Evolutionary conservation across 2,888 invertebrate genomes (phyloP).

Genomic region (Torymus texanus): DNA sequence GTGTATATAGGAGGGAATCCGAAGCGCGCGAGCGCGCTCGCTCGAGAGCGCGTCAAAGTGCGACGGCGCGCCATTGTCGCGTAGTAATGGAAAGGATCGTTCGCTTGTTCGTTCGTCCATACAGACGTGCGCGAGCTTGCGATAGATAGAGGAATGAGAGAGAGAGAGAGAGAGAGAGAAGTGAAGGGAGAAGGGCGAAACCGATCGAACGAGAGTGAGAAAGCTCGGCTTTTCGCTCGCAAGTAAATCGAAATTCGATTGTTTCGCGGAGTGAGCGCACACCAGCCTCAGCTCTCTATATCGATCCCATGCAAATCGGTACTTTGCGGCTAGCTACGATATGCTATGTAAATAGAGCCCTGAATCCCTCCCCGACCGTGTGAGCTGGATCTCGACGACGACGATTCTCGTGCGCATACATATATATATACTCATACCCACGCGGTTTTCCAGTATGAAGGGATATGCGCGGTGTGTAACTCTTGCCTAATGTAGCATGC

Average conservation of each 20-base stretch:
- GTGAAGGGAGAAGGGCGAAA: constrained; percentile 14
- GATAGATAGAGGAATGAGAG: constrained; percentile 5
- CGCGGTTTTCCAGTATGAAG: not conserved
- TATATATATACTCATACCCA: too few relatives aligned
- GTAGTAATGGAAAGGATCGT: constrained; percentile 73
- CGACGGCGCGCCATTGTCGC: constrained; percentile 67
- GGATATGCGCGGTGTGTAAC: not conserved
- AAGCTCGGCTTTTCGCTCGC: constrained; percentile 62
- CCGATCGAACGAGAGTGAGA: constrained; percentile 2
- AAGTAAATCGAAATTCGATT: constrained; percentile 74
- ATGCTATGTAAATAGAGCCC: constrained; percentile 52
- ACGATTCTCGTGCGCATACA: too few relatives aligned
- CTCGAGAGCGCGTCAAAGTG: constrained; percentile 62
- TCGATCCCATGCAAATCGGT: constrained; percentile 57
- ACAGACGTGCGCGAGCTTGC: constrained; percentile 19
- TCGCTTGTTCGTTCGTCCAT: constrained; percentile 62
- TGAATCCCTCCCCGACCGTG: constrained; percentile 10
- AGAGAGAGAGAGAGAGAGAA: constrained; percentile 6
- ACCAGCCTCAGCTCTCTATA: constrained; percentile 44
- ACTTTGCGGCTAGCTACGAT: constrained; percentile 45
- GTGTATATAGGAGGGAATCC: constrained; percentile 52
- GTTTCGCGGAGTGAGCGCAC: constrained; percentile 59
- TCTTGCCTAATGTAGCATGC: constrained; percentile 50
- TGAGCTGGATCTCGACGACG: not conserved
- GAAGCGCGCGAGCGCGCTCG: constrained; percentile 36